Percentiles rank a stretch among this genome's conserved stretches.
Conservation (phyloP, 2,797 vertebrate genomes). For the Phataginus tricuspis region DNA sequence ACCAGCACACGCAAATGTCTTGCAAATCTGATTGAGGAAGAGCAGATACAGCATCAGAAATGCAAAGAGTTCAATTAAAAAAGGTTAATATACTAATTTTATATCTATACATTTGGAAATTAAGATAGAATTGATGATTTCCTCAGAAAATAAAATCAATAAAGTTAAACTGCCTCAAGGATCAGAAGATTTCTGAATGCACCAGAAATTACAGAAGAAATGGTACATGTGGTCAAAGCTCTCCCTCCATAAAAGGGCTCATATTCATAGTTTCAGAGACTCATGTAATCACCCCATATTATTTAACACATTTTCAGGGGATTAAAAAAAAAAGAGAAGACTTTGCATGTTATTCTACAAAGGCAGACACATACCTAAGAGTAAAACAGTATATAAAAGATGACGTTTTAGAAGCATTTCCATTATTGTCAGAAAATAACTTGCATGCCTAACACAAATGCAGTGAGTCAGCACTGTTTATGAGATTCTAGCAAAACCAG, state of each 20-base stretch:
- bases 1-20: accelerated
- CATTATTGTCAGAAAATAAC: not conserved
- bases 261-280: not conserved
- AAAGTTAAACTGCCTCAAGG: not conserved
- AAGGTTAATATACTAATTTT: not conserved
- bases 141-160: not conserved
- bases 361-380: not conserved
- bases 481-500: not conserved
- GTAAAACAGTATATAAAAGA: not conserved
- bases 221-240: not conserved
- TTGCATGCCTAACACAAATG: not conserved
- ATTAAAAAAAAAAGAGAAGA: not conserved
- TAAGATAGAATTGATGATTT: not conserved
- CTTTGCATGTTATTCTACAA: not conserved
- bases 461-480: not conserved
- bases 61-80: not conserved
- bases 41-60: accelerated
- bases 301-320: not conserved
- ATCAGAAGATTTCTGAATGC: not conserved
- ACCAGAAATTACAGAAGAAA: not conserved
- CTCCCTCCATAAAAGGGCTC: not conserved
- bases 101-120: not conserved
- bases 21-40: not conserved
- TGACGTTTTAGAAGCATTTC: not conserved
- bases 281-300: too few relatives aligned